Evolutionary conservation across 2,888 invertebrate species (phyloP), one percentile per base, ranked within the genome.

Genomic region (Nyleta sp.): DNA sequence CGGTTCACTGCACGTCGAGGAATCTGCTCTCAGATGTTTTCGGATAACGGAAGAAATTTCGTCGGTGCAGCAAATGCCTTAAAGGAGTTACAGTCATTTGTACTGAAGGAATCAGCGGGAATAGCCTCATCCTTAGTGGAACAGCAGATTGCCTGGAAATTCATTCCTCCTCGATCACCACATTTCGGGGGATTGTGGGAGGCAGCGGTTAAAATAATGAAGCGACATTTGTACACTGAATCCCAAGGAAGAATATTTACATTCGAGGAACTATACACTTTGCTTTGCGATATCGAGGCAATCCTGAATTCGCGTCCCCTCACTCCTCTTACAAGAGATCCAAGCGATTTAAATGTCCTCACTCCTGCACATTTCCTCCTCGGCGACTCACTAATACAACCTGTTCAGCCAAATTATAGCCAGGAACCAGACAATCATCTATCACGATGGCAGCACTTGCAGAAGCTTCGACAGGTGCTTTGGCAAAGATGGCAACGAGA

Each of bases 1-100:
- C 35, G 81, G 6, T 80, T 80, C 38, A 71, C 48, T 2, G 67
- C 78, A 1, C 15, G 80, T 8, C 18, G 72, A 60, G 79, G 80
- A 6, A 42, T 59, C 2, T 77, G 77, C 15, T 2, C 15, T 4
- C 18, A 46, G 20, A 13, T 40, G 3, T 40, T 40, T 13, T 48
- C 46, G 13, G 46, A 48, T 20, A 48, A 24, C 20, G 24, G 46
- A 11, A 48, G n/a, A 24, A 48, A 24, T n/a, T 48, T 48, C 11
- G 22, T 48, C 20, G 46, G 46, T 2, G 46, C 46, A 7, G 22
- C 20, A n/a, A 48, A 48, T 17, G 24, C 10, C 11, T 13, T 48
- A 20, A 40, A 40, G 40, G 40, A 40, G 15, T 2, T 15, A 5
- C 40, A 40, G 40, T 2, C 2, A 2, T 40, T 40, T 17, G 2